phyloP scores from a whole-genome alignment of 2,113 vertebrate species.

The Sphyrna mokarran region DNA sequence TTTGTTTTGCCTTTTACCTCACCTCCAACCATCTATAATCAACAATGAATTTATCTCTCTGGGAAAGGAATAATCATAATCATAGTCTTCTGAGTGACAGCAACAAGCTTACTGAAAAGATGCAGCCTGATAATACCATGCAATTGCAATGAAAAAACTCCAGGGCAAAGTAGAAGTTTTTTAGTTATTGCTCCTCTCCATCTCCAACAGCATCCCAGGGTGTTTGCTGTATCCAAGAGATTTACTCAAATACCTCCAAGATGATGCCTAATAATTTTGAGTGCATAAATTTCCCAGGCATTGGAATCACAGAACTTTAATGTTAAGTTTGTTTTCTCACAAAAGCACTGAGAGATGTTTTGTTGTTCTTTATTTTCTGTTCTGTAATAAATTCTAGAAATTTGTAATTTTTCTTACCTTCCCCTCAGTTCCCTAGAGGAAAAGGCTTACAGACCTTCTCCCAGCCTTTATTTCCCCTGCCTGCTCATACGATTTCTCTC shows the following conservation, averaged over 20 bases:
- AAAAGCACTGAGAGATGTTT: not conserved
- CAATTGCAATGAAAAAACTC: not conserved
- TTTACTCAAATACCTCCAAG: not conserved
- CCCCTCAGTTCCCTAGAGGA: too few relatives aligned
- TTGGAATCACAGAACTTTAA: not conserved
- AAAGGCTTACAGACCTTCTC: not conserved
- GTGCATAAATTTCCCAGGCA: not conserved
- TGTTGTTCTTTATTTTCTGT: too few relatives aligned
- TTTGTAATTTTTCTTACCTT: not conserved
- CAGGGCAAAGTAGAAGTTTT: not conserved
- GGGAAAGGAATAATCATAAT: not conserved
- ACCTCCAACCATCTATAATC: not conserved
- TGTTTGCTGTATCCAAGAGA: not conserved
- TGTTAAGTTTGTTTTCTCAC: not conserved
- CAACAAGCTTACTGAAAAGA: not conserved
- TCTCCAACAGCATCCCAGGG: not conserved
- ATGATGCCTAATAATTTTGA: not conserved
- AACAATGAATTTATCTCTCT: not conserved
- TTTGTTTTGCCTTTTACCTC: not conserved
- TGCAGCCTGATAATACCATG: not conserved
- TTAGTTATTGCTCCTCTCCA: not conserved
- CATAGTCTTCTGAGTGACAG: not conserved
- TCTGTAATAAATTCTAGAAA: not conserved
- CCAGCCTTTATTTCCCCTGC: not conserved
- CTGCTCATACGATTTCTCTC: not conserved